Conservation (phyloP, 2,888 invertebrate species). For the Drosophila greeni region DNA sequence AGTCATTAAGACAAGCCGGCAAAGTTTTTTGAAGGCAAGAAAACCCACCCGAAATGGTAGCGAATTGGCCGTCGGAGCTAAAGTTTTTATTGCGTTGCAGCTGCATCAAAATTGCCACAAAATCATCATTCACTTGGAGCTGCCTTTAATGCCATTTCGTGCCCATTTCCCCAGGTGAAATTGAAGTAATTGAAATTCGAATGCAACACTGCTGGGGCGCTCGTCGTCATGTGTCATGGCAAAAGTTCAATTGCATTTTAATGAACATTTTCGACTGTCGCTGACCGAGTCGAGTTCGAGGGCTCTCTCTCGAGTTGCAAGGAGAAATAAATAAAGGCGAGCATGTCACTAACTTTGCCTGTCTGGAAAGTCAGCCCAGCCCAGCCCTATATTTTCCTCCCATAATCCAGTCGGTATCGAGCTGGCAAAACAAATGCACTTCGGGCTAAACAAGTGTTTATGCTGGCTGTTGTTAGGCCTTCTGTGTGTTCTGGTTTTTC, state of each 20-base stretch:
- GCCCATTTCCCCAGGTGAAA: conserved; percentile 30
- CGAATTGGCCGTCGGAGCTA: conserved; percentile 18
- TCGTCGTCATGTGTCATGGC: conserved; percentile 26
- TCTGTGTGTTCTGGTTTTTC: conserved; percentile 13
- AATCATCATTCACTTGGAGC: conserved; percentile 37
- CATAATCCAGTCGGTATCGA: conserved; percentile 8
- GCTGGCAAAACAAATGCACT: conserved; percentile 40
- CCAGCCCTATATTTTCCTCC: background rate
- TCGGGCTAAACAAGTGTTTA: conserved; percentile 40
- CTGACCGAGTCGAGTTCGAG: conserved; percentile 12
- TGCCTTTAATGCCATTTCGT: conserved; percentile 32
- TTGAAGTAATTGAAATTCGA: conserved; percentile 53
- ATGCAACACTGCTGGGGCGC: conserved; percentile 17
- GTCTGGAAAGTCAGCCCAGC: conserved; percentile 24
- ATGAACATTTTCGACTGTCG: conserved; percentile 42
- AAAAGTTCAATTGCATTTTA: conserved; percentile 56
- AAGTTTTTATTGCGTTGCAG: conserved; percentile 24
- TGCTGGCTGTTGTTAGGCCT: background rate
- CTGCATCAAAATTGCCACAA: conserved; percentile 34
- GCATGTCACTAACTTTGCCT: conserved; percentile 34
- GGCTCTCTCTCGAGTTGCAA: conserved; percentile 14
- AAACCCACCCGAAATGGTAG: conserved; percentile 3
- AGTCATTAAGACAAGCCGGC: conserved; percentile 62
- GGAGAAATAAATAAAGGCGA: conserved; percentile 46
- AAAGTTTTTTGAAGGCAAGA: conserved; percentile 23